Percentiles rank a stretch among this genome's conserved stretches.
These are phyloP conservation scores for Nesogale talazaci DNA, from an alignment of 2,113 vertebrate species.

Conservation along the genomic window DNA sequence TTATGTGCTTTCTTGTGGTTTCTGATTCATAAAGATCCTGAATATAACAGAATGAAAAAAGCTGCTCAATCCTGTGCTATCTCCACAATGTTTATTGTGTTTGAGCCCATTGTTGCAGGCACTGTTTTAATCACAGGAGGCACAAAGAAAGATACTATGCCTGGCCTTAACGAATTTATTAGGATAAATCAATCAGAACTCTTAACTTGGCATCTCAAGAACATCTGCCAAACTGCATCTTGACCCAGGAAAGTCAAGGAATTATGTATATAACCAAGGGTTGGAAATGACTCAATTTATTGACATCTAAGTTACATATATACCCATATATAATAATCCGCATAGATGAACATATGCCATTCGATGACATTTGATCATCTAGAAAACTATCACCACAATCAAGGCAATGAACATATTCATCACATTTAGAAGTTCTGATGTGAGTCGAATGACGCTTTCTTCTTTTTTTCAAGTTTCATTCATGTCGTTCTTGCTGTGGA, in stretches of 20 bases:
- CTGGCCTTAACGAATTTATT: accelerated
- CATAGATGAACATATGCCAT: not conserved
- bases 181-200: accelerated
- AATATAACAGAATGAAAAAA: too few relatives aligned
- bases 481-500: too few relatives aligned
- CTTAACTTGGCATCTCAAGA: accelerated
- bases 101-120: too few relatives aligned
- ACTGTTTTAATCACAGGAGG: not conserved
- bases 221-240: too few relatives aligned
- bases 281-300: not conserved
- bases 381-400: not conserved
- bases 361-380: not conserved
- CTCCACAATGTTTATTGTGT: too few relatives aligned
- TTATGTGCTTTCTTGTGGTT: too few relatives aligned
- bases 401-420: not conserved
- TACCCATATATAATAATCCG: too few relatives aligned
- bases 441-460: too few relatives aligned
- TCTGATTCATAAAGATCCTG: too few relatives aligned
- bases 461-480: not conserved
- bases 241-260: not conserved
- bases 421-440: not conserved
- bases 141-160: not conserved
- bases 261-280: not conserved
- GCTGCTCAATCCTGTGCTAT: too few relatives aligned
- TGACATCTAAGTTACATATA: not conserved